These are phyloP conservation scores for Oplegnathus fasciatus DNA, from an alignment of 2,113 vertebrate species.

Conservation along the genomic window DNA sequence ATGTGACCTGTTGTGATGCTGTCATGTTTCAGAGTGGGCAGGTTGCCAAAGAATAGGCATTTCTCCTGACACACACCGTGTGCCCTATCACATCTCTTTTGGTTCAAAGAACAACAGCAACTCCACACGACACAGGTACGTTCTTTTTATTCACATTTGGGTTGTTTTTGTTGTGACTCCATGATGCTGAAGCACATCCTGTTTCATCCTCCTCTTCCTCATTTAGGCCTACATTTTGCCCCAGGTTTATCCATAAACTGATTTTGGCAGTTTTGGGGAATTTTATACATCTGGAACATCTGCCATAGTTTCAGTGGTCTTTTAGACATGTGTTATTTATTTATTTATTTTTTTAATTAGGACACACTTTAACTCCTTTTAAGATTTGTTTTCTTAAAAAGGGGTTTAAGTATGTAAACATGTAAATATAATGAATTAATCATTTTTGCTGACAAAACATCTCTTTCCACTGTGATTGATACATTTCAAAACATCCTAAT, in stretches of 20 bases:
- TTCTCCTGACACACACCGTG: constrained; percentile 93
- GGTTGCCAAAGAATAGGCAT: constrained; percentile 94
- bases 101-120: constrained; percentile 87
- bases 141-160: not conserved
- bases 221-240: not conserved
- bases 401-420: not conserved
- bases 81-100: constrained; percentile 96
- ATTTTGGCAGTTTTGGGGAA: not conserved
- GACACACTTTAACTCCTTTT: not conserved
- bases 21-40: constrained; percentile 90
- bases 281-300: not conserved
- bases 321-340: not conserved
- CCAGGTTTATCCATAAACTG: not conserved
- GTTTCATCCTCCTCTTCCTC: not conserved
- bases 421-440: too few species aligned
- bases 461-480: not conserved
- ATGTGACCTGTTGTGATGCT: constrained; percentile 26
- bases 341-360: not conserved
- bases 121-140: constrained; percentile 88
- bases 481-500: not conserved
- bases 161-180: not conserved
- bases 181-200: not conserved
- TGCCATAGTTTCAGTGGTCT: not conserved
- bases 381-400: not conserved
- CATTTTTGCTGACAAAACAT: not conserved